Percentiles rank a stretch among this genome's conserved stretches.
Conservation (phyloP, 2,888 invertebrate species). For the Dryobota labecula region DNA sequence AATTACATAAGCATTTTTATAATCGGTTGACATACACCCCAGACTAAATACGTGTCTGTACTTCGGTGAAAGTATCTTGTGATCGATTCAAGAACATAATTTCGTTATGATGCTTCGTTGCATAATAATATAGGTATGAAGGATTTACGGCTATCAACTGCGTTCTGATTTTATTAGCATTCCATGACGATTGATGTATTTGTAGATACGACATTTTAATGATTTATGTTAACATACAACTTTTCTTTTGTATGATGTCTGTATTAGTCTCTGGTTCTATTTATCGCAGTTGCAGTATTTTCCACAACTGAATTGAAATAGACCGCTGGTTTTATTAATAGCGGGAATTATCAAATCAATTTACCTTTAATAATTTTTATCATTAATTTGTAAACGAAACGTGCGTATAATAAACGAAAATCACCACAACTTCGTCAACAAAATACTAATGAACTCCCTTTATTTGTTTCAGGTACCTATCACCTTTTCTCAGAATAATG, state of each 20-base stretch:
- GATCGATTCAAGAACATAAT: conserved; percentile 79
- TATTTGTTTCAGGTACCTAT: conserved; percentile 80
- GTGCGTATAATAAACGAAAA: background rate
- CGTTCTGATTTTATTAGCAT: conserved; percentile 38
- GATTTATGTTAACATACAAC: conserved; percentile 20
- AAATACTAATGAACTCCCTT: conserved; percentile 47
- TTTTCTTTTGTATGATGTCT: background rate
- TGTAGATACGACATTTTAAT: conserved; percentile 21
- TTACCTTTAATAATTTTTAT: too few relatives aligned
- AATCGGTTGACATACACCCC: conserved; percentile 35
- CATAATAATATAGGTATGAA: conserved; percentile 79
- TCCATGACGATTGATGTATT: conserved; percentile 10
- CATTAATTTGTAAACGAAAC: background rate
- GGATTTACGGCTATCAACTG: conserved; percentile 58
- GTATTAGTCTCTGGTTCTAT: background rate
- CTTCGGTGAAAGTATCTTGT: conserved; percentile 81
- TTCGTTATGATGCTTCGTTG: conserved; percentile 74
- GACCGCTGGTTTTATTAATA: background rate
- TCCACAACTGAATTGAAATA: background rate
- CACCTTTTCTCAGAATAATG: conserved; percentile 56
- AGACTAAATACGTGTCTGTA: conserved; percentile 58
- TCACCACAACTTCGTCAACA: background rate
- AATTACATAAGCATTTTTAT: conserved; percentile 27
- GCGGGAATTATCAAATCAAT: background rate
- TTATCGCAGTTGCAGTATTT: background rate